Conservation (phyloP, 2,888 invertebrate genomes). For the Noctua pronuba region DNA sequence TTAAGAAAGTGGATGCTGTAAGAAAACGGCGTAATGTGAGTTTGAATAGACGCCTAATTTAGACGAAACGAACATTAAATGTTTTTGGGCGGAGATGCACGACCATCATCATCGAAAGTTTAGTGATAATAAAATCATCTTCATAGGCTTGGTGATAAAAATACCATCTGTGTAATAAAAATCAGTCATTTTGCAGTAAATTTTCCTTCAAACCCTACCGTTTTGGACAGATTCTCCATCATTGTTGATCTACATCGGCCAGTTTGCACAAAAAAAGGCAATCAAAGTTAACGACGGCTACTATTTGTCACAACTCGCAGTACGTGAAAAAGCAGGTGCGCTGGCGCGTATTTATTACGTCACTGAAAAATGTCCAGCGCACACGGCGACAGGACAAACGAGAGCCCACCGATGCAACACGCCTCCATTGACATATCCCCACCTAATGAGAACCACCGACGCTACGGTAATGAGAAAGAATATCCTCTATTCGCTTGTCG, state of each 20-base stretch:
- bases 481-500: slow-evolving; percentile 80
- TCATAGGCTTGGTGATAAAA: not conserved
- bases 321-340: slow-evolving; percentile 80
- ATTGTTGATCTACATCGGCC: slow-evolving; percentile 23
- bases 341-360: slow-evolving; percentile 80
- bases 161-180: not conserved
- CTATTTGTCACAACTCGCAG: slow-evolving; percentile 77
- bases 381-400: slow-evolving; percentile 83
- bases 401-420: slow-evolving; percentile 76
- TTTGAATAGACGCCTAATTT: slow-evolving; percentile 66
- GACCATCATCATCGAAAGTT: not conserved
- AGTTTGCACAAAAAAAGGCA: slow-evolving; percentile 58
- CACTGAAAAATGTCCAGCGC: slow-evolving; percentile 81
- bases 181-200: not conserved
- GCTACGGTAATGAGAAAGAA: slow-evolving; percentile 82
- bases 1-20: slow-evolving; percentile 69
- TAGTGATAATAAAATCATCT: not conserved
- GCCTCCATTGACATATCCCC: slow-evolving; percentile 80
- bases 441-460: slow-evolving; percentile 82
- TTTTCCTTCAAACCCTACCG: not conserved
- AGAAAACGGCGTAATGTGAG: slow-evolving; percentile 66
- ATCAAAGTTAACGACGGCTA: slow-evolving; percentile 72
- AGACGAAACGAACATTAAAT: slow-evolving; percentile 43
- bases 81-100: slow-evolving; percentile 1
- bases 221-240: slow-evolving; percentile 8